phyloP scores from a whole-genome alignment of 2,888 invertebrate species.

The Heliconius ethilla region DNA sequence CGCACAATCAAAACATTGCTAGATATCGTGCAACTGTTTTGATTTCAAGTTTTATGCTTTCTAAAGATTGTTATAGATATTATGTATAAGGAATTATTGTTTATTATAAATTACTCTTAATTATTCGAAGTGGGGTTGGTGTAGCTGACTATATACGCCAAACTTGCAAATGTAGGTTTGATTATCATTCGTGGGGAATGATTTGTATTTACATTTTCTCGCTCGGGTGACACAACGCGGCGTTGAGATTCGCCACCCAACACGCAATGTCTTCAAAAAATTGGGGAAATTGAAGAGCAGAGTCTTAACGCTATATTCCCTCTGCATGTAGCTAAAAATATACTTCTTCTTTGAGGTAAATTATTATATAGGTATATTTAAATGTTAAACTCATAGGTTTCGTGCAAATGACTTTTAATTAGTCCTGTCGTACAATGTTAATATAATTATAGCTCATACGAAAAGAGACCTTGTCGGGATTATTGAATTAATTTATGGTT shows the following conservation, averaged over 20 bases:
- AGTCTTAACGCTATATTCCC: neutral
- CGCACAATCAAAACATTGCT: conserved; percentile 27
- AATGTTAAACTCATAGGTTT: neutral
- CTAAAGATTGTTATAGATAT: neutral
- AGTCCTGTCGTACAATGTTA: neutral
- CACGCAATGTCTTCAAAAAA: neutral
- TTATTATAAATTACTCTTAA: neutral
- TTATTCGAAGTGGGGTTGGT: neutral
- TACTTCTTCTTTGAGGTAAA: too few species aligned
- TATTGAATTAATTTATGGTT: neutral
- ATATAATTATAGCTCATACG: conserved; percentile 1
- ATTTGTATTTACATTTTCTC: too few species aligned
- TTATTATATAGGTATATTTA: too few species aligned
- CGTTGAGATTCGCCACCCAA: neutral
- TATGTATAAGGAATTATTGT: too few species aligned
- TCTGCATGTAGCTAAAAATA: too few species aligned
- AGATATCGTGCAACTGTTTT: conserved; percentile 21
- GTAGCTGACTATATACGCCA: too few species aligned
- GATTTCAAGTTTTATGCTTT: conserved; percentile 2
- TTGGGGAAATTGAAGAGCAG: neutral
- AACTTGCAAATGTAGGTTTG: neutral
- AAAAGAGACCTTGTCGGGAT: conserved; percentile 2
- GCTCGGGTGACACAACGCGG: neutral
- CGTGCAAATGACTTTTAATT: neutral
- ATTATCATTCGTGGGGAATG: neutral